Conservation (phyloP, 2,113 vertebrate genomes). For the Cynocephalus volans region DNA sequence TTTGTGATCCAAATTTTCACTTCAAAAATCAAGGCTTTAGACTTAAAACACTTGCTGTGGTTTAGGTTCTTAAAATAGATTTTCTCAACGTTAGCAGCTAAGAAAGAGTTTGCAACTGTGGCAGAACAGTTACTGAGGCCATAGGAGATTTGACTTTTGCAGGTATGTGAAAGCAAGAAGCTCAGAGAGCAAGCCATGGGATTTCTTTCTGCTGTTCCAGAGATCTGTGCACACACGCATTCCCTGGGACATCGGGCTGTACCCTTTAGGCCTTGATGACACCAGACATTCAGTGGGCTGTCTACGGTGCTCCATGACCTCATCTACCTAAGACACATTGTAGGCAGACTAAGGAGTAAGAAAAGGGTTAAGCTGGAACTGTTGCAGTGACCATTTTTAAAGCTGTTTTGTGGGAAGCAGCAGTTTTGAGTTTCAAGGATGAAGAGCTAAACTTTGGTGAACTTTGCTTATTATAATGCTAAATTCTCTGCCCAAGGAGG, state of each 20-base stretch:
- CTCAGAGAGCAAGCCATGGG: not conserved
- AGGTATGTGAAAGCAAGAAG: not conserved
- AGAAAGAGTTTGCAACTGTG: not conserved
- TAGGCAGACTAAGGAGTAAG: too few species aligned
- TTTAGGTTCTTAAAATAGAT: not conserved
- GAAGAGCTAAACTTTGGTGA: too few species aligned
- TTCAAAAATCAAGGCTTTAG: not conserved
- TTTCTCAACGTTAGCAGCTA: not conserved
- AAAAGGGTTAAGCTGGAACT: too few species aligned
- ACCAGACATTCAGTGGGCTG: not conserved
- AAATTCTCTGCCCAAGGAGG: too few species aligned
- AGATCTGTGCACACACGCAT: not conserved
- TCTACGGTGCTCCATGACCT: rapidly evolving
- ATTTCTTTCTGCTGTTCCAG: not conserved
- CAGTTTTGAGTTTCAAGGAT: too few species aligned
- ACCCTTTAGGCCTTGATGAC: not conserved
- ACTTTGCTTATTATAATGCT: too few species aligned
- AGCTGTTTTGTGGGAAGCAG: too few species aligned
- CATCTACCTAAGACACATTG: not conserved
- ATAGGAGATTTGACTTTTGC: not conserved
- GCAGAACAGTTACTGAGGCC: not conserved
- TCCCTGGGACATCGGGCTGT: not conserved
- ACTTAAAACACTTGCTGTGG: not conserved
- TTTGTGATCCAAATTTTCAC: not conserved
- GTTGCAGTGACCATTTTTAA: too few species aligned